A percentile compares a stretch with the other conserved stretches of the same genome.
Evolutionary conservation across 2,888 invertebrate species (phyloP).

Genomic region (Automeris io): DNA sequence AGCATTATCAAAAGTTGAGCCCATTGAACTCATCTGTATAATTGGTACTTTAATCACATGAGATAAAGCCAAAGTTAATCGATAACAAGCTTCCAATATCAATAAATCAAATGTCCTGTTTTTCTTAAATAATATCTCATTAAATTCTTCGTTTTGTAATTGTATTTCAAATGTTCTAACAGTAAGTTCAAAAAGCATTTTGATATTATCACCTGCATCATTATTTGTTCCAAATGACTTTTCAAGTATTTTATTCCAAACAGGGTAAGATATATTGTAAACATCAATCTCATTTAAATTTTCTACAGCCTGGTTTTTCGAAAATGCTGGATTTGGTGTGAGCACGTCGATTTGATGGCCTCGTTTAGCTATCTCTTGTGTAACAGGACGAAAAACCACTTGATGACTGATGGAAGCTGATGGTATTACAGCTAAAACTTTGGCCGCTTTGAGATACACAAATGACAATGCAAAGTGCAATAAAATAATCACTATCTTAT

Average conservation of each 20-base stretch:
- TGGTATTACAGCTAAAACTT: conserved; percentile 6
- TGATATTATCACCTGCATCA: too few species aligned
- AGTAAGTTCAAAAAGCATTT: too few species aligned
- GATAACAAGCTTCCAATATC: conserved; percentile 28
- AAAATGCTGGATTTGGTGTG: conserved; percentile 23
- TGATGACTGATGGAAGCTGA: conserved; percentile 20
- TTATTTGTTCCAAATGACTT: too few species aligned
- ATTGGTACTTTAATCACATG: conserved; percentile 30
- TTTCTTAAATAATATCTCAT: too few species aligned
- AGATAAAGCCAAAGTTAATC: conserved; percentile 19
- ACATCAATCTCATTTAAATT: conserved; percentile 47
- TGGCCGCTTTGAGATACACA: neutral
- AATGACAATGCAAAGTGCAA: too few species aligned
- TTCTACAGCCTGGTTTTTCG: conserved; percentile 13
- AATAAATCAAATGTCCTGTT: conserved; percentile 39
- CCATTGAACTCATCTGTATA: conserved; percentile 32
- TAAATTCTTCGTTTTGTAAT: too few species aligned
- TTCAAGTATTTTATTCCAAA: conserved; percentile 23
- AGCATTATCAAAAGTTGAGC: conserved; percentile 16
- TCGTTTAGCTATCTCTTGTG: conserved; percentile 33
- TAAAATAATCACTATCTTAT: too few species aligned
- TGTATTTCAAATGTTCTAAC: too few species aligned
- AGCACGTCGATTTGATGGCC: conserved; percentile 49
- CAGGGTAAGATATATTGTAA: conserved; percentile 26
- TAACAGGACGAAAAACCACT: conserved; percentile 31